Conservation (phyloP, 1,140 invertebrate species). For the Pectinophora gossypiella region DNA sequence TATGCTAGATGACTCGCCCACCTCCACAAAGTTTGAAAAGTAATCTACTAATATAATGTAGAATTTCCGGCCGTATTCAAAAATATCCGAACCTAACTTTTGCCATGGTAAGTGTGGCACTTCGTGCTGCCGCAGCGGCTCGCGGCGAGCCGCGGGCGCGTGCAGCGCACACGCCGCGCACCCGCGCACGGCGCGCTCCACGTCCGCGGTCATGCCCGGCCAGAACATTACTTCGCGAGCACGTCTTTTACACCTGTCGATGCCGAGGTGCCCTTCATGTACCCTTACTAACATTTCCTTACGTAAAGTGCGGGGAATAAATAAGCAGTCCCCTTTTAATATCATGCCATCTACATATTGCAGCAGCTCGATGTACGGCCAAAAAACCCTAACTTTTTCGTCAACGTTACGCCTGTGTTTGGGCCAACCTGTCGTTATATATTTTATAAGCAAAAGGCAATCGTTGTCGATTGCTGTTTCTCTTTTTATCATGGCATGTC, state of each 20-base stretch:
- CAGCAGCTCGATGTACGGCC: slow-evolving; percentile 22
- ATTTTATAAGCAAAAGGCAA: slow-evolving; percentile 4
- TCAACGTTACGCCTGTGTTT: slow-evolving; percentile 11
- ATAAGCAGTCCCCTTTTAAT: slow-evolving; percentile 25
- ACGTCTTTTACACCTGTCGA: slow-evolving; percentile 33
- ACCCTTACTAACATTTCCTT: slow-evolving; percentile 36
- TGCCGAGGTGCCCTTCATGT: slow-evolving; percentile 41
- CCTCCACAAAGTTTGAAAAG: slow-evolving; percentile 29
- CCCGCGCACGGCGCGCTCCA: slow-evolving; percentile 27
- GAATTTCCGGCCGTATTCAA: slow-evolving; percentile 17
- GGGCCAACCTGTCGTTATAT: slow-evolving; percentile 15
- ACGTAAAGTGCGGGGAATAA: slow-evolving; percentile 37
- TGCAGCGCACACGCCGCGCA: slow-evolving; percentile 26
- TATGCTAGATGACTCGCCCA: slow-evolving; percentile 12
- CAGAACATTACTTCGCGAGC: slow-evolving; percentile 53
- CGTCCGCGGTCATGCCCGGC: slow-evolving; percentile 41
- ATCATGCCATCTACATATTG: slow-evolving; percentile 18
- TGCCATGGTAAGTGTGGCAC: slow-evolving; percentile 33
- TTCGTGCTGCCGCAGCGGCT: slow-evolving; percentile 31
- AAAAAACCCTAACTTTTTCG: slow-evolving; percentile 2
- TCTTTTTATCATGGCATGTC: slow-evolving; percentile 9
- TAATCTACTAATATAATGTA: slow-evolving; percentile 33
- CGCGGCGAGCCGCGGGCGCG: slow-evolving; percentile 10
- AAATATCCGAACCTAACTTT: slow-evolving; percentile 45
- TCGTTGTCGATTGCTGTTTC: slow-evolving; percentile 7